Percentiles rank a stretch among this genome's conserved stretches.
These are phyloP conservation scores for Microcebus jonahi DNA, from an alignment of 2,113 vertebrate genomes.

Conservation along the genomic window DNA sequence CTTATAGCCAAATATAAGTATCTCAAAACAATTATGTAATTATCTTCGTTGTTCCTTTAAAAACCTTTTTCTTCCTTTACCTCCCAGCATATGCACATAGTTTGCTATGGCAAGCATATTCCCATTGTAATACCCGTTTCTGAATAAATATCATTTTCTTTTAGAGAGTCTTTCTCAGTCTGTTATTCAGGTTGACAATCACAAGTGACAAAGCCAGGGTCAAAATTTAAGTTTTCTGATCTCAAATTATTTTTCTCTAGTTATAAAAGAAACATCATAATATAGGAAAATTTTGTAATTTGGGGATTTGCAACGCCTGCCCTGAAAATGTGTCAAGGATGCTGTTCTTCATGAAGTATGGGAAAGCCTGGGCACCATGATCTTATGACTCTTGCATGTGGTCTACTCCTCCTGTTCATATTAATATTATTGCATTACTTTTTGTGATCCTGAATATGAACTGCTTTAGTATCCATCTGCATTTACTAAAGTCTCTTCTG, in stretches of 20 bases:
- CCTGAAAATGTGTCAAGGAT: neutral
- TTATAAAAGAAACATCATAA: neutral
- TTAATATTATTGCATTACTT: neutral
- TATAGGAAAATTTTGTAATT: neutral
- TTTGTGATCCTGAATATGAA: neutral
- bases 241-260: neutral
- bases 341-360: neutral
- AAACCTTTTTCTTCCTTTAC: neutral
- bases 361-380: neutral
- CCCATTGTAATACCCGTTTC: neutral
- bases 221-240: neutral
- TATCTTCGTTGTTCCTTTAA: neutral
- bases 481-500: neutral
- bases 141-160: neutral
- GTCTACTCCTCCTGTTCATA: neutral
- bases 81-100: neutral
- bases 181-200: neutral
- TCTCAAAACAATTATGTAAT: neutral
- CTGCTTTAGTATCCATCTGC: neutral
- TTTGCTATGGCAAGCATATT: neutral
- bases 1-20: neutral
- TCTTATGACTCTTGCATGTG: neutral
- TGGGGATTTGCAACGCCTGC: neutral
- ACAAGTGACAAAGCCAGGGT: neutral
- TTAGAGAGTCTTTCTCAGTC: neutral